phyloP scores from a whole-genome alignment of 2,113 vertebrate genomes.

The Alethe castanea region DNA sequence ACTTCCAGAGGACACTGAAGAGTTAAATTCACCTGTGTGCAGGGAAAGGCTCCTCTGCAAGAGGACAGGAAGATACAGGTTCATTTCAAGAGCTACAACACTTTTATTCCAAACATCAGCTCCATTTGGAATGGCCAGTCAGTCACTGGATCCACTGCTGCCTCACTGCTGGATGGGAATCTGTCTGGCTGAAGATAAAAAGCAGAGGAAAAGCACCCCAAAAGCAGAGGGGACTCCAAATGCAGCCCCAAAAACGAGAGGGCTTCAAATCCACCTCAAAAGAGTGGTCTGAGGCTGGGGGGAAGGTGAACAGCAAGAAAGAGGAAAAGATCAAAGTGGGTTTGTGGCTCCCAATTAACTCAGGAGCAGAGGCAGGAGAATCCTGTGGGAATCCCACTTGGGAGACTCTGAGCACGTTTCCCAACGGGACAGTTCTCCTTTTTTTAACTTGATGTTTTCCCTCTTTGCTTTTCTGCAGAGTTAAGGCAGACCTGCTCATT shows the following conservation, averaged over 20 bases:
- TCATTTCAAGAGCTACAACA: not conserved
- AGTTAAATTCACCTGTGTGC: not conserved
- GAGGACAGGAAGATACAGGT: not conserved
- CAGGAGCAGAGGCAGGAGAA: not conserved
- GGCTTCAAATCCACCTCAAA: not conserved
- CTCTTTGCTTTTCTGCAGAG: not conserved
- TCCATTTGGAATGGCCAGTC: rapidly evolving
- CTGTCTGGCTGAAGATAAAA: not conserved
- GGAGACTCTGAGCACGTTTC: not conserved
- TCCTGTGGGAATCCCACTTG: not conserved
- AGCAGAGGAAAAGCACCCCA: not conserved
- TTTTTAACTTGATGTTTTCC: not conserved
- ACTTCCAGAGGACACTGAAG: not conserved
- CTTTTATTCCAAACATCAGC: rapidly evolving
- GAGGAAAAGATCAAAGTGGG: not conserved
- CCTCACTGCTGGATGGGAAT: not conserved
- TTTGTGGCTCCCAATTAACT: not conserved
- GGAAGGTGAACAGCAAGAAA: rapidly evolving
- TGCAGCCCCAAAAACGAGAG: not conserved
- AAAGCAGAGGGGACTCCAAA: not conserved
- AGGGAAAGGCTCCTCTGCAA: not conserved
- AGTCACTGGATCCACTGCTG: not conserved
- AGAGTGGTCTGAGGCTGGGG: not conserved
- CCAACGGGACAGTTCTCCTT: not conserved
- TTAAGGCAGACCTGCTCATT: not conserved